These are phyloP conservation scores for Tanypteryx hageni DNA, from an alignment of 2,888 invertebrate species.

Conservation along the genomic window DNA sequence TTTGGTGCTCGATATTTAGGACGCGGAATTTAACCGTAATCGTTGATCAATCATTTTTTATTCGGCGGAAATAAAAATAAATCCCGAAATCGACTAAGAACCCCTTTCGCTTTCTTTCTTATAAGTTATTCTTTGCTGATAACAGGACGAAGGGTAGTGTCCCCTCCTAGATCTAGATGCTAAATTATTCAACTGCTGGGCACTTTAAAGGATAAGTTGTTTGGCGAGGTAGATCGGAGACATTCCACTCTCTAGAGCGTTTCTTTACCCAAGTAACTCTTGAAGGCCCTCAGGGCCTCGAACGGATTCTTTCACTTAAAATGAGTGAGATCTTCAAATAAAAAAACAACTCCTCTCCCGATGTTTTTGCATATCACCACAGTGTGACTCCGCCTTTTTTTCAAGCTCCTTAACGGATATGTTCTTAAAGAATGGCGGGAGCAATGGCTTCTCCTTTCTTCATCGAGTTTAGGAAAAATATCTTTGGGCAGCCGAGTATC, in stretches of 20 bases:
- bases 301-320: constrained; percentile 7
- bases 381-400: not conserved
- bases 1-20: too few relatives aligned
- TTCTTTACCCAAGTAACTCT: not conserved
- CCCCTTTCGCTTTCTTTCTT: too few relatives aligned
- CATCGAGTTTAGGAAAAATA: not conserved
- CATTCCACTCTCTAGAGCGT: not conserved
- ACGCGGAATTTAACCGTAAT: too few relatives aligned
- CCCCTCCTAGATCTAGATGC: too few relatives aligned
- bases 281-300: not conserved
- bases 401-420: not conserved
- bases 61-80: too few relatives aligned
- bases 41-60: too few relatives aligned
- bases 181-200: too few relatives aligned
- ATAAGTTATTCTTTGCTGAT: too few relatives aligned
- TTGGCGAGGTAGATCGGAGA: not conserved
- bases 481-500: not conserved
- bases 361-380: not conserved
- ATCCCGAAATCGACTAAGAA: too few relatives aligned
- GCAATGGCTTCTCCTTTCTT: not conserved
- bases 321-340: not conserved
- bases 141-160: too few relatives aligned
- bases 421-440: not conserved
- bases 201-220: not conserved
- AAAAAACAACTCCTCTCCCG: not conserved